These are phyloP conservation scores for Bucco capensis DNA, from an alignment of 2,113 vertebrate genomes.

Conservation along the genomic window DNA sequence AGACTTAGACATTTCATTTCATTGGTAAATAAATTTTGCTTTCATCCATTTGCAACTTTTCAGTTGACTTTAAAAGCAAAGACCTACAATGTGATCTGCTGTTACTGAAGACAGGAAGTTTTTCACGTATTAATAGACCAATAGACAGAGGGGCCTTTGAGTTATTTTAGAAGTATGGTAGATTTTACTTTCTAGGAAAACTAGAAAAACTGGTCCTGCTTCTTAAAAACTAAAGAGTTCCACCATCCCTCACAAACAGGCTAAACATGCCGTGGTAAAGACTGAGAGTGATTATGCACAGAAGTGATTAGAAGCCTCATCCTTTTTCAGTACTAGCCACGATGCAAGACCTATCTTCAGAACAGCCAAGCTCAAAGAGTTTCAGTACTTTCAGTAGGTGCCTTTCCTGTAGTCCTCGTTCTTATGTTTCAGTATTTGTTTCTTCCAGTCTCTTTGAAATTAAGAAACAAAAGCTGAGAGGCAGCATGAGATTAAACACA, in stretches of 20 bases:
- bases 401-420: background rate
- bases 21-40: background rate
- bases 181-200: background rate
- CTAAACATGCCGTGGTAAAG: background rate
- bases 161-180: background rate
- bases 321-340: background rate
- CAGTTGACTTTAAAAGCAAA: background rate
- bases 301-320: background rate
- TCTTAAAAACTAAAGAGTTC: background rate
- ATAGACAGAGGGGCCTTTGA: background rate
- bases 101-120: background rate
- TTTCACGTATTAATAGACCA: background rate
- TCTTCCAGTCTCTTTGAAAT: background rate
- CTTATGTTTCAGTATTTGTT: background rate
- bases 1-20: background rate
- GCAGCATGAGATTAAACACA: background rate
- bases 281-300: background rate
- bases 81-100: background rate
- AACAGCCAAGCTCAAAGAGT: background rate
- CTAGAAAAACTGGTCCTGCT: background rate
- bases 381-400: background rate
- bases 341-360: background rate
- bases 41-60: background rate
- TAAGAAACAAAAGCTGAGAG: background rate
- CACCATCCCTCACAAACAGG: background rate